Evolutionary conservation across 2,113 vertebrate species (phyloP), one percentile per base, ranked within the genome.

Genomic region (Romanogobio albipinnatus): DNA sequence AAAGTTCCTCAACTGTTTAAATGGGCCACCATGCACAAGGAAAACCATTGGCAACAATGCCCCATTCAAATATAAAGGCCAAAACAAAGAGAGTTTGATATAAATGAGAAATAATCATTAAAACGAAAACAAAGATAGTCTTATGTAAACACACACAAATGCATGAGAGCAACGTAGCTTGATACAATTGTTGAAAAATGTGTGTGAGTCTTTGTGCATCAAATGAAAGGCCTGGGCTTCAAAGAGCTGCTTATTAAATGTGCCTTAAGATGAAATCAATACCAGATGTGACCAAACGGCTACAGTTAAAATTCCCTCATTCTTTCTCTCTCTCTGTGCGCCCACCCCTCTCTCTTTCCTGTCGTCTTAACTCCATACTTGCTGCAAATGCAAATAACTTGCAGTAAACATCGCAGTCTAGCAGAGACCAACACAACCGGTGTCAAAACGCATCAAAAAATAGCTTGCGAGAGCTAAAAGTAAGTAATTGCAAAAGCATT

Each of bases 161-260:
- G 83, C 26, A 90, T 90, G 89, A 77, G 89, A 89, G 61, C 71
- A 88, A 89, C 91, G 92, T 93, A 89, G 93, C 92, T 95, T 95
- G 95, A 97, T 95, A 96, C 94, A 95, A 95, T 96, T 95, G 94
- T 94, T 94, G 88, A 97, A 95, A 96, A 96, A 97, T 97, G 93
- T 93, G 93, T 92, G 92, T 94, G 87, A 88, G 95, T 94, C 95
- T 95, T 95, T 95, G 95, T 94, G 94, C 94, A 90, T 95, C 93
- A 96, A 95, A 97, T 95, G 94, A 96, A 97, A 96, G 95, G 95
- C 94, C 92, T 90, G 82, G 85, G 95, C 96, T 97, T 97, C 97
- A 97, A 98, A 98, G 97, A 92, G 93, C 86, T 94, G 95, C 95
- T 96, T 96, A 96, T 97, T 96, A 97, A 98, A 95, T 95, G 94